These are phyloP conservation scores for Typhlichthys subterraneus DNA, from an alignment of 2,797 vertebrate species.

Conservation along the genomic window DNA sequence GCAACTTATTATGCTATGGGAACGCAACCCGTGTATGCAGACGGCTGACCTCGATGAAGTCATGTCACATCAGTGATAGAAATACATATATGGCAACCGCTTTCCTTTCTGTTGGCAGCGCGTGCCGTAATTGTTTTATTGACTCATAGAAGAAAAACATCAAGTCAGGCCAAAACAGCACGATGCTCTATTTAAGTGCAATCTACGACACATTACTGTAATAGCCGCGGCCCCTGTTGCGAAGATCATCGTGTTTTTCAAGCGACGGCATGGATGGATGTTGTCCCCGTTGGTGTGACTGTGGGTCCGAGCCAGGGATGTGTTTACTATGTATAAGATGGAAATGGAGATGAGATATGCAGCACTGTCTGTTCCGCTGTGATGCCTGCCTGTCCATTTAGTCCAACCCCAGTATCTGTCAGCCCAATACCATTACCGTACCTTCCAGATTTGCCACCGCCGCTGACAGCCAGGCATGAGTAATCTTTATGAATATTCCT, in stretches of 20 bases:
- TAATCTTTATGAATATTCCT: constrained; percentile 68
- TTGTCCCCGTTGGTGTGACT: constrained; percentile 3
- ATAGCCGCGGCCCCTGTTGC: constrained; percentile 16
- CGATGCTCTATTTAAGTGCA: constrained; percentile 22
- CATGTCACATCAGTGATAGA: constrained; percentile 37
- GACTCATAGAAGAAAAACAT: constrained; percentile 30
- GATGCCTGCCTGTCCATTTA: constrained; percentile 54
- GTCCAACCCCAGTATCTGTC: constrained; percentile 33
- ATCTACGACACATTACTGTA: constrained; percentile 29
- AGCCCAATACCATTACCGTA: constrained; percentile 34
- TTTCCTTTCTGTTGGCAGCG: constrained; percentile 6
- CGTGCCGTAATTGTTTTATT: constrained; percentile 19
- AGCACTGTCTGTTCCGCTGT: constrained; percentile 35
- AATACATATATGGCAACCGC: constrained; percentile 20
- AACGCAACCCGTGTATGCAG: constrained; percentile 16
- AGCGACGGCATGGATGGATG: constrained; percentile 46
- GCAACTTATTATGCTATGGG: constrained; percentile 7
- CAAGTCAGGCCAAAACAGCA: background rate
- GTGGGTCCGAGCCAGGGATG: constrained; percentile 7
- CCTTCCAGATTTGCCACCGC: constrained; percentile 47
- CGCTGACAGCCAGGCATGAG: constrained; percentile 53
- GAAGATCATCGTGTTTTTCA: constrained; percentile 17
- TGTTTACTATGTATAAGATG: constrained; percentile 27
- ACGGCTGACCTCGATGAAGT: constrained; percentile 12
- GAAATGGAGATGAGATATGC: constrained; percentile 46